Conservation (phyloP, 53 echinoderm and acorn worm species). For the Echinarachnius parma region DNA sequence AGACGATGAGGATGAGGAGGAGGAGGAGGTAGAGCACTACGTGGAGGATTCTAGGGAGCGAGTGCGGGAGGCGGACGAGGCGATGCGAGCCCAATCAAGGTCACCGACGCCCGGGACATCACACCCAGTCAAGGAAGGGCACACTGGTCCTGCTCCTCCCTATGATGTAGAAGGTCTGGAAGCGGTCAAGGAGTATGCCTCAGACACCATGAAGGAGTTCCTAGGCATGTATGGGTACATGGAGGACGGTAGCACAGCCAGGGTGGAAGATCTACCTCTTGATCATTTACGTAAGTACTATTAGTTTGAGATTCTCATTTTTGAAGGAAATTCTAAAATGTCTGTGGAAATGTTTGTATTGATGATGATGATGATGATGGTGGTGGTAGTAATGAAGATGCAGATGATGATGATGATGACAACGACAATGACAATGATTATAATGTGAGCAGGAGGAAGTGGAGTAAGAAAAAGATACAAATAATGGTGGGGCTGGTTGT, state of each 20-base stretch:
- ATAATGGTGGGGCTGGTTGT: background rate
- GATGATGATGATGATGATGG: background rate
- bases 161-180: slow-evolving; percentile 42
- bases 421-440: too few relatives aligned
- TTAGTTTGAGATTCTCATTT: too few relatives aligned
- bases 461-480: too few relatives aligned
- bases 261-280: slow-evolving; percentile 70
- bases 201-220: slow-evolving; percentile 94
- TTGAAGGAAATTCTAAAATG: too few relatives aligned
- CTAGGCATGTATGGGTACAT: slow-evolving; percentile 94
- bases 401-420: background rate
- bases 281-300: slow-evolving; percentile 59
- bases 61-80: slow-evolving; percentile 13
- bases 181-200: slow-evolving; percentile 86
- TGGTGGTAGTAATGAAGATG: background rate
- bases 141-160: slow-evolving; percentile 16
- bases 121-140: slow-evolving; percentile 1
- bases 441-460: too few relatives aligned
- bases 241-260: slow-evolving; percentile 56
- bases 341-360: too few relatives aligned
- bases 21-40: slow-evolving; percentile 10
- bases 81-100: too few relatives aligned
- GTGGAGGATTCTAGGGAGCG: slow-evolving; percentile 24
- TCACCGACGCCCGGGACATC: background rate
- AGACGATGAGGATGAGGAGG: slow-evolving; percentile 3